Evolutionary conservation across 2,797 vertebrate genomes (phyloP).

Genomic region (Semotilus atromaculatus): DNA sequence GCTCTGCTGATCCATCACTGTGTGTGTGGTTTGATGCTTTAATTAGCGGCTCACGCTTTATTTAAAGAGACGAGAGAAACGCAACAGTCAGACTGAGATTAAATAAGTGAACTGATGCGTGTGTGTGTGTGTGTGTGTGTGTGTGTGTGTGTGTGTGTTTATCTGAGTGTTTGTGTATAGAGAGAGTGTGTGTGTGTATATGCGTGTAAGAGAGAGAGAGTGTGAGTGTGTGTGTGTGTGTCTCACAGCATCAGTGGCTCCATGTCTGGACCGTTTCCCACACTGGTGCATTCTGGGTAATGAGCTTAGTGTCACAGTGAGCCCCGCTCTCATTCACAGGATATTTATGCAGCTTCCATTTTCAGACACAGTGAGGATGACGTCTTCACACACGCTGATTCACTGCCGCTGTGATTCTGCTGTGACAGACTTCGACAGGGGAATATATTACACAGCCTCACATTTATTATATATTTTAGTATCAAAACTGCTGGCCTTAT

Average conservation of each 20-base stretch:
- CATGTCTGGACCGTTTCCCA: constrained; percentile 64
- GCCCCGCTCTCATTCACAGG: constrained; percentile 51
- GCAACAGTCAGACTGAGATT: constrained; percentile 30
- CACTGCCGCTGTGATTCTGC: constrained; percentile 2
- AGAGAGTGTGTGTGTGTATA: too few relatives aligned
- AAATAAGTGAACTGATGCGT: constrained; percentile 23
- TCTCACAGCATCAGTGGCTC: constrained; percentile 56
- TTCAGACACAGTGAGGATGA: constrained; percentile 57
- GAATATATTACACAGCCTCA: neutral
- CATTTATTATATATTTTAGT: too few relatives aligned
- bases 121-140: neutral
- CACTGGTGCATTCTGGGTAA: constrained; percentile 66
- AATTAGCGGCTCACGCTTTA: constrained; percentile 16
- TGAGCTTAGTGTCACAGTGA: constrained; percentile 67
- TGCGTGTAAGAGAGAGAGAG: too few relatives aligned
- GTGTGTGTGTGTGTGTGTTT: too few relatives aligned
- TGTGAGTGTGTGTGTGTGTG: neutral
- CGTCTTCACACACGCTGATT: neutral
- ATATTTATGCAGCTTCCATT: constrained; percentile 68
- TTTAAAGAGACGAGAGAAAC: constrained; percentile 31
- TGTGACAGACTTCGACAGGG: neutral
- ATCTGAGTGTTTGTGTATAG: neutral
- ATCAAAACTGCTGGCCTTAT: too few relatives aligned
- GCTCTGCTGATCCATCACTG: too few relatives aligned
- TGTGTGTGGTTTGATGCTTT: neutral